Evolutionary conservation across 2,113 vertebrate genomes (phyloP), one percentile per base, ranked within the genome.

Genomic region (Colinus virginianus): DNA sequence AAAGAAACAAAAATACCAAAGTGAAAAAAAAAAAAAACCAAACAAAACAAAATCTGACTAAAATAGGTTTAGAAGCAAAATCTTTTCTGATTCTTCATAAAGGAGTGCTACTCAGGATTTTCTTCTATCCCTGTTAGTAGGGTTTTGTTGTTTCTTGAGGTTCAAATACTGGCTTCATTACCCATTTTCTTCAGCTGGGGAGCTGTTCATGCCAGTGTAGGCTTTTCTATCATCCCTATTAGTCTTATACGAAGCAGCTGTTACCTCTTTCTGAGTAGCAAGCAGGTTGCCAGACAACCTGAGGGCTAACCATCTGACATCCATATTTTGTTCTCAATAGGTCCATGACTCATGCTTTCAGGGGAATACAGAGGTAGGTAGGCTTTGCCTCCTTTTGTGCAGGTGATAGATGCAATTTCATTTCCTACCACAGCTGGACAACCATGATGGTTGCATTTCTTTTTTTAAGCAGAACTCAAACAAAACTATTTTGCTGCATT

Each of bases 321-420:
- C 88, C 92, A 90, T 93, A 91, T 96, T 96, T 96, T 67, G 94
- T 87, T 96, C 90, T 92, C 91, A 79, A 67, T 90, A 72, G 80
- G 76, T 77, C 80, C 6, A 2, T 67, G 78, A 95, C 94, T 96
- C 91, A 76, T 49, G 72, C 84, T 85, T 96, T 68, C 92, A 90
- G 78, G 93, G 94, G 71, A 92, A 91, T 90, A 74, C 76, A 84
- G 55, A 19, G 23, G 66, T 49, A 90, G 88, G 62, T 72, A 84
- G 66, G 49, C 36, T 93, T 86, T 76, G 21, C 71, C 53, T 68
- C 86, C 53, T 86, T 95, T 74, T 84, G 72, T 93, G 86, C 66
- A 66, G 78, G 69, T 94, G 75, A 88, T 83, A 83, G 88, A 96
- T 82, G 81, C 45, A 74, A 85, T 96, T 96, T 90, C 88, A 84